phyloP scores from a whole-genome alignment of 2,888 invertebrate genomes.

The Andricus curvator region DNA sequence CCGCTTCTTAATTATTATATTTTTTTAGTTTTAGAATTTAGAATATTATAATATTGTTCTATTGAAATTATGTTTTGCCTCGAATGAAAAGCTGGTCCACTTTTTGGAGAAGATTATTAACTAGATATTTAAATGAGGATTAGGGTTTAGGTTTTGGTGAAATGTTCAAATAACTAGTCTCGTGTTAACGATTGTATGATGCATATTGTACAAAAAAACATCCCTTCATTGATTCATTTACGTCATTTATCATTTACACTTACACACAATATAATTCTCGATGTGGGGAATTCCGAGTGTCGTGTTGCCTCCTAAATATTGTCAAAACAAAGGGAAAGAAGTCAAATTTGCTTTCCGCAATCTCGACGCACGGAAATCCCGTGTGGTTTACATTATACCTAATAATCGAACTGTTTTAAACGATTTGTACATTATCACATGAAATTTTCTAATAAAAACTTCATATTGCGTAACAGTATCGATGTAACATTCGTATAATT shows the following conservation, averaged over 20 bases:
- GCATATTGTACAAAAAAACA: constrained; percentile 72
- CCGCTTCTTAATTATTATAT: too few relatives aligned
- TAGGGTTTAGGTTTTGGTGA: background rate
- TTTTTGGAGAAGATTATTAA: background rate
- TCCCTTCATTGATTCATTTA: constrained; percentile 63
- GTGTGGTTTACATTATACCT: constrained; percentile 58
- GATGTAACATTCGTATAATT: constrained; percentile 61
- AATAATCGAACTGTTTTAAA: constrained; percentile 63
- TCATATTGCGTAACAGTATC: constrained; percentile 61
- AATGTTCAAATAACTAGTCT: constrained; percentile 48
- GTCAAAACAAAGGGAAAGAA: constrained; percentile 23
- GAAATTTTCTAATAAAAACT: constrained; percentile 66
- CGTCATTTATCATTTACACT: constrained; percentile 58
- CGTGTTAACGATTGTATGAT: constrained; percentile 56
- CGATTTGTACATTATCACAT: constrained; percentile 72
- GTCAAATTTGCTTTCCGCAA: background rate
- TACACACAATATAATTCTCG: constrained; percentile 56
- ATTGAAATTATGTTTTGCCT: background rate
- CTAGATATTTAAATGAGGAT: background rate
- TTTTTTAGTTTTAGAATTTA: background rate
- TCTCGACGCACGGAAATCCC: constrained; percentile 62
- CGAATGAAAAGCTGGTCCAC: background rate
- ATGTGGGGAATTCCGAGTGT: constrained; percentile 46
- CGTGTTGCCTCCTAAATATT: constrained; percentile 34
- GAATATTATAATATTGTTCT: constrained; percentile 9